phyloP scores from a whole-genome alignment of 2,797 vertebrate genomes.

The Ctenochaetus hawaiiensis region DNA sequence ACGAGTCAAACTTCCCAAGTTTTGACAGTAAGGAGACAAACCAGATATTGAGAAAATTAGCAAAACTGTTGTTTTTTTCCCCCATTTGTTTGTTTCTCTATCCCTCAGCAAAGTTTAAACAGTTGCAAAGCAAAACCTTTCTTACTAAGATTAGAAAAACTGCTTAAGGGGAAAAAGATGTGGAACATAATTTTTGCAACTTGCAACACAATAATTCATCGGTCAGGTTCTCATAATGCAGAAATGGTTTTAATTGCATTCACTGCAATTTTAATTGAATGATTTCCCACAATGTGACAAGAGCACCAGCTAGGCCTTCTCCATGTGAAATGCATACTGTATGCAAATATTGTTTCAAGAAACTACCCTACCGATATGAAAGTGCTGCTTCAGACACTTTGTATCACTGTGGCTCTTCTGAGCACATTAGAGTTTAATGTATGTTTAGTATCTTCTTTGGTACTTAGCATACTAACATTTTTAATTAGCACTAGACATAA shows the following conservation, averaged over 20 bases:
- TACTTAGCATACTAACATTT: not conserved
- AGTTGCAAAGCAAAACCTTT: not conserved
- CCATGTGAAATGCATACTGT: not conserved
- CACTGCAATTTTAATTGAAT: not conserved
- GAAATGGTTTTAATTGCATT: not conserved
- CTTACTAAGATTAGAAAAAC: not conserved
- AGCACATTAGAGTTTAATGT: not conserved
- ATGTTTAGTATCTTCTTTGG: not conserved
- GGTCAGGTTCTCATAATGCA: not conserved
- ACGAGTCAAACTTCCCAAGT: slow-evolving; percentile 22
- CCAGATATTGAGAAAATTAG: slow-evolving; percentile 43
- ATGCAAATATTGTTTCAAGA: no score
- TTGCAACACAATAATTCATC: not conserved
- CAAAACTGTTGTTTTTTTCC: slow-evolving; percentile 42
- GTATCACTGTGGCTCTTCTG: not conserved
- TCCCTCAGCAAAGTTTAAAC: slow-evolving; percentile 13
- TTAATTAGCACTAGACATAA: no score
- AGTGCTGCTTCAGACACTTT: not conserved
- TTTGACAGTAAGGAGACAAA: slow-evolving; percentile 42
- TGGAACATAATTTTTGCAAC: not conserved
- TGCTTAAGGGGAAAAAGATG: not conserved
- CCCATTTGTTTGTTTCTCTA: slow-evolving; percentile 4
- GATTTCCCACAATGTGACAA: not conserved
- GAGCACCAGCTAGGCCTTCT: not conserved
- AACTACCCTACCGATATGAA: slow-evolving; percentile 1